These are phyloP conservation scores for Psilanteris sp. DNA, from an alignment of 1,140 invertebrate genomes.

Conservation along the genomic window DNA sequence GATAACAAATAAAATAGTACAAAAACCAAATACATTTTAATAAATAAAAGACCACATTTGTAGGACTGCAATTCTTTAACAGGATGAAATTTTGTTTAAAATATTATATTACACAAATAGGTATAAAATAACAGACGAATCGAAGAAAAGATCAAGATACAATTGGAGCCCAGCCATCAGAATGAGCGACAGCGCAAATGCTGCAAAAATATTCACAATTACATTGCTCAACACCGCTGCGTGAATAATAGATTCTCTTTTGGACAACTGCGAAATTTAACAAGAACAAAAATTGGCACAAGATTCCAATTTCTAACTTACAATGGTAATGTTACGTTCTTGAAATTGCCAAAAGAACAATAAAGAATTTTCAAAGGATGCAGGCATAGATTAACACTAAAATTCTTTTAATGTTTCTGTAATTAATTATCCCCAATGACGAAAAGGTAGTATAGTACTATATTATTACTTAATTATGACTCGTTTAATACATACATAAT, in stretches of 20 bases:
- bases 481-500: too few relatives aligned
- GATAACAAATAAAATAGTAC: not conserved
- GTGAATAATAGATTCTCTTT: conserved; percentile 76
- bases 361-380: conserved; percentile 23
- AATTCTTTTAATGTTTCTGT: not conserved
- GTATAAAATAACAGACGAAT: conserved; percentile 47
- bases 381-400: conserved; percentile 16
- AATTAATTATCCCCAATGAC: too few relatives aligned
- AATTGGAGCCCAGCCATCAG: conserved; percentile 77
- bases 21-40: not conserved
- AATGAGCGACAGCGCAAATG: conserved; percentile 77
- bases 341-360: conserved; percentile 24
- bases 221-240: conserved; percentile 67
- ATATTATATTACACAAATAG: conserved; percentile 32
- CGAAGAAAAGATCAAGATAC: conserved; percentile 69
- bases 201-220: conserved; percentile 79
- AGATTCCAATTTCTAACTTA: conserved; percentile 67
- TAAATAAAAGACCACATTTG: not conserved
- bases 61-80: conserved; percentile 7
- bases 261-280: conserved; percentile 68
- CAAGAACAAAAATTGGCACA: conserved; percentile 75
- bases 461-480: too few relatives aligned
- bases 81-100: conserved; percentile 19
- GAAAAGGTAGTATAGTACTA: too few relatives aligned
- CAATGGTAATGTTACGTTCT: conserved; percentile 44